Percentiles rank a stretch among this genome's conserved stretches.
Evolutionary conservation across 2,888 invertebrate species (phyloP).

Genomic region (Meganola albula): DNA sequence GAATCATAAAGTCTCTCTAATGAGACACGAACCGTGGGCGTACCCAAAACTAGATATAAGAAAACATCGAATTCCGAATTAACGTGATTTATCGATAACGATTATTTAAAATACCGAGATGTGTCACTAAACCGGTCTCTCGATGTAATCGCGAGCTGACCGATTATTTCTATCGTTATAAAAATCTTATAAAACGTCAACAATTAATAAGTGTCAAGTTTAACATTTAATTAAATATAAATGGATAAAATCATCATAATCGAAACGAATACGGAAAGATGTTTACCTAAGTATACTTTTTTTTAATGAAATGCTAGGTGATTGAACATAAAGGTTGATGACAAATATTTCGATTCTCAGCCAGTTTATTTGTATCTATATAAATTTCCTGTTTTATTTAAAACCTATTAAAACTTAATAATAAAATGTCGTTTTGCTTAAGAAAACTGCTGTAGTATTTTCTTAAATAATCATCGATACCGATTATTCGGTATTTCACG

Average conservation of each 20-base stretch:
- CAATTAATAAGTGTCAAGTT: constrained; percentile 70
- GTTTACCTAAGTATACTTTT: too few species aligned
- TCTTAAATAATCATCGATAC: too few species aligned
- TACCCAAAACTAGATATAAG: constrained; percentile 30
- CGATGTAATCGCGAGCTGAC: constrained; percentile 49
- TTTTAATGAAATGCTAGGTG: too few species aligned
- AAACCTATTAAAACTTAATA: too few species aligned
- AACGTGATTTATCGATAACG: constrained; percentile 49
- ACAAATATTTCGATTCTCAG: constrained; percentile 14
- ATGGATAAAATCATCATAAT: constrained; percentile 53
- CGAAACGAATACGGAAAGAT: too few species aligned
- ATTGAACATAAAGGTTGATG: too few species aligned
- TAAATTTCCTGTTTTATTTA: too few species aligned
- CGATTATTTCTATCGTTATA: constrained; percentile 56
- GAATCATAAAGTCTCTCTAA: constrained; percentile 23
- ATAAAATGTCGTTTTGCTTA: too few species aligned
- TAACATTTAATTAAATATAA: constrained; percentile 60
- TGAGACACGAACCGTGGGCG: constrained; percentile 26
- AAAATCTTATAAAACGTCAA: constrained; percentile 50
- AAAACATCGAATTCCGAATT: constrained; percentile 32
- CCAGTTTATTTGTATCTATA: too few species aligned
- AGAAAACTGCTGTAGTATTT: too few species aligned
- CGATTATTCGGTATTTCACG: constrained; percentile 53
- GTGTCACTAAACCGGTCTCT: constrained; percentile 53
- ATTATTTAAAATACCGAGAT: constrained; percentile 57